Percentiles rank a stretch among this genome's conserved stretches.
Conservation (phyloP, 2,888 invertebrate species). For the Hemicrepidius hirtus region DNA sequence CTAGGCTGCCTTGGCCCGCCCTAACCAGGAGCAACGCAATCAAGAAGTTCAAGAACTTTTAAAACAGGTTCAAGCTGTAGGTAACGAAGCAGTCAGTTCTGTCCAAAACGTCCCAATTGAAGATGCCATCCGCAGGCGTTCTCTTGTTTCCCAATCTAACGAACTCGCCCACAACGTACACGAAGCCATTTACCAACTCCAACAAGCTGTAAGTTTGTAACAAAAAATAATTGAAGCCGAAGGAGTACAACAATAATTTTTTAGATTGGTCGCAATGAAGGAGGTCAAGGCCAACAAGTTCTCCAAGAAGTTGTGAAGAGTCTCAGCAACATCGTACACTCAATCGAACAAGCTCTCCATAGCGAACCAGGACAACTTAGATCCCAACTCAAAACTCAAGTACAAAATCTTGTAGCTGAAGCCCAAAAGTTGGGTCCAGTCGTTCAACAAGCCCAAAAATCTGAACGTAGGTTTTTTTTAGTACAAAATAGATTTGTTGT, state of each 20-base stretch:
- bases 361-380: not conserved
- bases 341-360: not conserved
- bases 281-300: not conserved
- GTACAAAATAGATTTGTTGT: no score
- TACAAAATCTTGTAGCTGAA: not conserved
- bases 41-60: not conserved
- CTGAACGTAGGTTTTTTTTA: not conserved
- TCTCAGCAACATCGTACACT: not conserved
- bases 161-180: slow-evolving; percentile 4
- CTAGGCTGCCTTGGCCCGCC: no score
- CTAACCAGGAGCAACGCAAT: not conserved
- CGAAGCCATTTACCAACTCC: not conserved
- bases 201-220: not conserved
- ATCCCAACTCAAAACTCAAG: not conserved
- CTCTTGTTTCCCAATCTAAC: not conserved
- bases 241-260: no score
- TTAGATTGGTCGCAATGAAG: not conserved
- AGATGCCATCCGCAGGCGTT: not conserved
- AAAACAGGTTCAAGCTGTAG: not conserved
- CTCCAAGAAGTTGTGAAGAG: not conserved
- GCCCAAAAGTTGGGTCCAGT: not conserved
- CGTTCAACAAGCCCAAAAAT: not conserved
- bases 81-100: not conserved
- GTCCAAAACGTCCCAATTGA: not conserved
- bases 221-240: no score